Conservation (phyloP, 2,113 vertebrate genomes). For the Sigmodon hispidus region DNA sequence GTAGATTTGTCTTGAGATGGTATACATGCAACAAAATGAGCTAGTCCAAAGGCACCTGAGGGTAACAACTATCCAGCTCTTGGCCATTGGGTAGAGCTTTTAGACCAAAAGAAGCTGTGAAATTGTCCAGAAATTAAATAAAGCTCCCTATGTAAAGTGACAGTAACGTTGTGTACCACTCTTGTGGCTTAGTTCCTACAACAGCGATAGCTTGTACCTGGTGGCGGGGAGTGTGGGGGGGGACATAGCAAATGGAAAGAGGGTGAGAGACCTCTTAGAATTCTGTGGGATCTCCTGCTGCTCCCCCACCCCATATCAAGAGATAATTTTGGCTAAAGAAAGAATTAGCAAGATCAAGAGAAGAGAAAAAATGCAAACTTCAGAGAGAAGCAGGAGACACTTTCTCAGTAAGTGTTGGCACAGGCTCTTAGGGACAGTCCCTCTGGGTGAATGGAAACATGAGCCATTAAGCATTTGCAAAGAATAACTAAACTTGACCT, state of each 20-base stretch:
- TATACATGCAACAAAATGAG: background rate
- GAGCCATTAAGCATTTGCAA: background rate
- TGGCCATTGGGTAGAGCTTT: background rate
- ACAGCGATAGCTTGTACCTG: background rate
- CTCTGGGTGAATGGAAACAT: background rate
- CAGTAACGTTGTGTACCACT: background rate
- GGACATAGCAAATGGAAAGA: background rate
- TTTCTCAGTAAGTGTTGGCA: background rate
- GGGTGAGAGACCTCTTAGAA: background rate
- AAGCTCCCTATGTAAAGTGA: background rate
- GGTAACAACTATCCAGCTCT: background rate
- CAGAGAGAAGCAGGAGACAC: background rate
- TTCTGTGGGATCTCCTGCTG: background rate
- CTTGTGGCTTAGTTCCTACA: background rate
- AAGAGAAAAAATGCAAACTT: background rate
- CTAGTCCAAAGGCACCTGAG: background rate
- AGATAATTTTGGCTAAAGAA: conserved; percentile 42
- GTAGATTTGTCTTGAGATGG: background rate
- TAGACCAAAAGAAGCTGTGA: background rate
- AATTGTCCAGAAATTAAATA: background rate
- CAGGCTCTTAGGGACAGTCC: background rate
- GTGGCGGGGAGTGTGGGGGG: background rate
- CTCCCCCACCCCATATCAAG: background rate
- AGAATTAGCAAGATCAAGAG: background rate
- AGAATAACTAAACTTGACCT: conserved; percentile 82